Conservation (phyloP, 2,113 vertebrate genomes). For the Rhabdornis inornatus region DNA sequence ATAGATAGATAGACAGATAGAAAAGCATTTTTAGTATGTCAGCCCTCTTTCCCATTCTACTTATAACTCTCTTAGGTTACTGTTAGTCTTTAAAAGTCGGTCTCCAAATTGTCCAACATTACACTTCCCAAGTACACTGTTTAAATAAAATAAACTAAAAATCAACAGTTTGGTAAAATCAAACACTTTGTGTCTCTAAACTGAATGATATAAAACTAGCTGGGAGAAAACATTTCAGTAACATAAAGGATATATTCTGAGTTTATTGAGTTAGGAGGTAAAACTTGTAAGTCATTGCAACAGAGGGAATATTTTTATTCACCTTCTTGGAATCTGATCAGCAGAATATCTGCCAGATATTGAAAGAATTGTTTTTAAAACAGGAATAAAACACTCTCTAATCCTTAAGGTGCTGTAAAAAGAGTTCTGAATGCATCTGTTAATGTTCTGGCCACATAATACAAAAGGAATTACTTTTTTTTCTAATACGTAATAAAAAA, state of each 20-base stretch:
- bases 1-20: neutral
- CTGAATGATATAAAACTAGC: neutral
- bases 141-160: neutral
- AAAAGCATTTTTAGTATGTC: neutral
- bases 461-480: neutral
- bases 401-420: constrained; percentile 16
- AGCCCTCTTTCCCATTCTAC: neutral
- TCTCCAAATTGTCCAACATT: neutral
- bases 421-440: constrained; percentile 16
- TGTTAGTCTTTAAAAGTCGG: neutral
- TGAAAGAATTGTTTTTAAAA: constrained; percentile 38
- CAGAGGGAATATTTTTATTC: constrained; percentile 44
- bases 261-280: constrained; percentile 21
- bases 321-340: constrained; percentile 36
- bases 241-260: neutral
- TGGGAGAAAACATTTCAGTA: neutral
- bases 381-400: constrained; percentile 24
- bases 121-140: neutral
- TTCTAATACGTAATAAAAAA: neutral
- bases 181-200: neutral
- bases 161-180: neutral
- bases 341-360: constrained; percentile 31
- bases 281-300: constrained; percentile 16
- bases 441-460: constrained; percentile 24
- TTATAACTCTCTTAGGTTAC: neutral